Conservation (phyloP, 2,888 invertebrate species). For the Cataglyphis livida region DNA sequence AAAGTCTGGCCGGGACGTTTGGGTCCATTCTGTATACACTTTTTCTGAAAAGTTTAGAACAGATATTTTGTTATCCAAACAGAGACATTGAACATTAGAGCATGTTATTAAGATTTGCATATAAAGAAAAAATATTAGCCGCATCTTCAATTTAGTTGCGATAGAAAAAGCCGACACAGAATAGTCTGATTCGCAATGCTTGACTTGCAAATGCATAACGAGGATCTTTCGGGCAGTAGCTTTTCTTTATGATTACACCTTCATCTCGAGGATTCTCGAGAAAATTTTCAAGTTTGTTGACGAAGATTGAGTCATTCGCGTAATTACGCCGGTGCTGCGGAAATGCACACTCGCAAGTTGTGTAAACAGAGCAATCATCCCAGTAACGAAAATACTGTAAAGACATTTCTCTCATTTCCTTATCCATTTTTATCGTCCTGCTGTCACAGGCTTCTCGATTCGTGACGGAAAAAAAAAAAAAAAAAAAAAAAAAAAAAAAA, state of each 20-base stretch:
- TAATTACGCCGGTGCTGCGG: constrained; percentile 59
- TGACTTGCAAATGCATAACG: constrained; percentile 15
- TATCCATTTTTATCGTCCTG: neutral
- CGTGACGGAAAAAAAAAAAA: constrained; percentile 11
- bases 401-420: constrained; percentile 28
- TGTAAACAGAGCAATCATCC: constrained; percentile 47
- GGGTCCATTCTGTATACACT: neutral
- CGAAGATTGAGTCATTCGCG: constrained; percentile 44
- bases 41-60: neutral
- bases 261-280: constrained; percentile 49
- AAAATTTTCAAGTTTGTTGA: constrained; percentile 50
- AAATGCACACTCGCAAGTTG: constrained; percentile 38
- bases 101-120: neutral
- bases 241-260: constrained; percentile 41
- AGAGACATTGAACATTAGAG: neutral
- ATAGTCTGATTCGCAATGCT: neutral
- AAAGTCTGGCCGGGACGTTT: too few relatives aligned
- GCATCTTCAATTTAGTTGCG: neutral
- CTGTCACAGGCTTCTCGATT: constrained; percentile 10
- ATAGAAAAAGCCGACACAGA: constrained; percentile 2
- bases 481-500: constrained; percentile 13
- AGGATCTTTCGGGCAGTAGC: constrained; percentile 15
- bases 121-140: neutral
- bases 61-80: neutral
- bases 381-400: constrained; percentile 44